phyloP scores from a whole-genome alignment of 1,140 invertebrate species.

The Euura lappo region DNA sequence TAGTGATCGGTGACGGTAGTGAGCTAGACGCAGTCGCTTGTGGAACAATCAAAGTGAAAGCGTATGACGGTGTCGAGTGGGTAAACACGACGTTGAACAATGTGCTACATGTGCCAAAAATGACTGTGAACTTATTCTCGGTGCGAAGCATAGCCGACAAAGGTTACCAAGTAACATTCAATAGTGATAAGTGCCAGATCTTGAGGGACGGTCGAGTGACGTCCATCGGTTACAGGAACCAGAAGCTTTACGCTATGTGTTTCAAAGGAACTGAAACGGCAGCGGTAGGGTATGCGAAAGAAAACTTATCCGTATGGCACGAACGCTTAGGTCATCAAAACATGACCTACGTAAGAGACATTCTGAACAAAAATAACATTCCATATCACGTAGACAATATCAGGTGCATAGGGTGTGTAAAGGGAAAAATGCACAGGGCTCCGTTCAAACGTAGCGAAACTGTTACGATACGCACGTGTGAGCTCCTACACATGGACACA shows the following conservation, averaged over 20 bases:
- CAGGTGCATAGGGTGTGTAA: neutral
- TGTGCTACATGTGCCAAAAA: slow-evolving; percentile 47
- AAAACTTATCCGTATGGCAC: too few relatives aligned
- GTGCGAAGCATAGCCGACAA: slow-evolving; percentile 13
- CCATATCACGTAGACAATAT: neutral
- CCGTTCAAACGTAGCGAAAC: slow-evolving; percentile 2
- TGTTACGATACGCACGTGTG: neutral
- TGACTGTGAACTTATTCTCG: slow-evolving; percentile 21
- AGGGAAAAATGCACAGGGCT: neutral
- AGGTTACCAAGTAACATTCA: slow-evolving; percentile 13
- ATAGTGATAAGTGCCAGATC: neutral
- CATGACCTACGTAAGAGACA: too few relatives aligned
- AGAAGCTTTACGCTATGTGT: slow-evolving; percentile 18
- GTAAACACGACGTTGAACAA: slow-evolving; percentile 32
- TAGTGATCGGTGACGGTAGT: slow-evolving; percentile 29
- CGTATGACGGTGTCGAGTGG: slow-evolving; percentile 25
- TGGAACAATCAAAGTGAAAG: slow-evolving; percentile 26
- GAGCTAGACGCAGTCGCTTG: slow-evolving; percentile 24
- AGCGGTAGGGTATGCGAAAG: too few relatives aligned
- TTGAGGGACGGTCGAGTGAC: too few relatives aligned
- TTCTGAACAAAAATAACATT: too few relatives aligned
- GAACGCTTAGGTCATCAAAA: too few relatives aligned
- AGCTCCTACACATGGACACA: slow-evolving; percentile 8
- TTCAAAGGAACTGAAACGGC: neutral
- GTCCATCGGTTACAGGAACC: slow-evolving; percentile 12